Evolutionary conservation across 92 coral and sea anemone genomes (phyloP).

Genomic region (Parazoanthus darwini): DNA sequence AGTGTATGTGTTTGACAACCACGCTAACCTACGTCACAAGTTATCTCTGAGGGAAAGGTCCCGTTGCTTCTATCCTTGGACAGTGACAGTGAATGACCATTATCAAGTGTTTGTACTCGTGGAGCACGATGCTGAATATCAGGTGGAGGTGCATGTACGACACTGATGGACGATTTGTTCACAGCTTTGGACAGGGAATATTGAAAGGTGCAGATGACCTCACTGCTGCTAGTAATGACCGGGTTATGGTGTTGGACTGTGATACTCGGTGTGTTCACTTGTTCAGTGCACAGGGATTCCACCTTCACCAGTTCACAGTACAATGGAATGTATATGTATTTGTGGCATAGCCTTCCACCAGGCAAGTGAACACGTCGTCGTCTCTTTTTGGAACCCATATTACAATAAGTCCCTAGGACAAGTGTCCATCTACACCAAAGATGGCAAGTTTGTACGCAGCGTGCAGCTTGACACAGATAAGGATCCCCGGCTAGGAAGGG

Average conservation of each 20-base stretch:
- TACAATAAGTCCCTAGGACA: conserved; percentile 17
- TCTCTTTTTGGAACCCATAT: not conserved
- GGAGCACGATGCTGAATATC: no score
- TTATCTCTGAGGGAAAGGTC: not conserved
- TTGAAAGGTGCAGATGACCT: not conserved
- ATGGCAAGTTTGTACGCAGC: conserved; percentile 1
- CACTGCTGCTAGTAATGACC: conserved; percentile 24
- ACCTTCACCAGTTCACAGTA: conserved; percentile 25
- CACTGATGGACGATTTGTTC: conserved; percentile 9
- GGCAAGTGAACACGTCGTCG: conserved; percentile 39
- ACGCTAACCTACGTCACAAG: not conserved
- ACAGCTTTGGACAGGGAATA: conserved; percentile 11
- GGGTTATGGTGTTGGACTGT: conserved; percentile 16
- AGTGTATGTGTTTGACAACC: not conserved
- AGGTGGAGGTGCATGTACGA: conserved; percentile 8
- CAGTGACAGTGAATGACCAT: not conserved
- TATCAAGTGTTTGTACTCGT: not conserved
- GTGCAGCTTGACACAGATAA: not conserved
- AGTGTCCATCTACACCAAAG: no score
- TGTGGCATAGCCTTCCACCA: conserved; percentile 1
- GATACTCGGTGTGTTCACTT: conserved; percentile 6
- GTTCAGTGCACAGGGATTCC: conserved; percentile 34
- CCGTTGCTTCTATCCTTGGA: not conserved
- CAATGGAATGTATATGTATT: not conserved
- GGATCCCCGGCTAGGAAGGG: not conserved